These are phyloP conservation scores for Ceyx cyanopectus DNA, from an alignment of 2,113 vertebrate species.

Conservation along the genomic window DNA sequence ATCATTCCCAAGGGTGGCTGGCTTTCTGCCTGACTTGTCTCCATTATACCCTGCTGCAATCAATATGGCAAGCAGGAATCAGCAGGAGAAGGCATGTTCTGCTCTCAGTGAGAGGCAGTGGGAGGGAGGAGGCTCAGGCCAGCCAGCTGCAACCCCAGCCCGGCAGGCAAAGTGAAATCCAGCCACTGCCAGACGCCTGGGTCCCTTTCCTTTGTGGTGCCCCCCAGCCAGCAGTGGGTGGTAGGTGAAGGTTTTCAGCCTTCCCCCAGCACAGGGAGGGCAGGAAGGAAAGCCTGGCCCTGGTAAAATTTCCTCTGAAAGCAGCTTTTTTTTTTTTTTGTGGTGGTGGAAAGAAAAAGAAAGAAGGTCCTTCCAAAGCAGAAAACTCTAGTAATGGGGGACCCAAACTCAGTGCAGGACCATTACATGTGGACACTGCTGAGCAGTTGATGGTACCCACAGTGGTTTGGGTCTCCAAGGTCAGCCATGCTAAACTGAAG, in stretches of 20 bases:
- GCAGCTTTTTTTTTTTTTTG: too few species aligned
- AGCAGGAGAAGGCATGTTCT: conserved; percentile 63
- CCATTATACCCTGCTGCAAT: conserved; percentile 68
- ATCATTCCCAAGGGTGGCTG: conserved; percentile 63
- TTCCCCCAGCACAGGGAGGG: not conserved
- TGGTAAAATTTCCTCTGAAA: not conserved
- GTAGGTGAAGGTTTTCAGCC: not conserved
- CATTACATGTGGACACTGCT: rapidly evolving
- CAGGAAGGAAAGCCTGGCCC: not conserved
- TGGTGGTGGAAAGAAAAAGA: not conserved
- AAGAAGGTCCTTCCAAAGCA: not conserved
- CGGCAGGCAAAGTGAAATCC: conserved; percentile 8
- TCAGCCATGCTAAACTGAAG: not conserved
- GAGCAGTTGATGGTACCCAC: not conserved
- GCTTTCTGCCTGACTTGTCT: conserved; percentile 68
- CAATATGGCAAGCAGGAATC: conserved; percentile 65
- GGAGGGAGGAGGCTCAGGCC: conserved; percentile 42
- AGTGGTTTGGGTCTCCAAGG: not conserved
- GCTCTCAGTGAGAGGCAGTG: conserved; percentile 21
- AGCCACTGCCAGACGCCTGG: not conserved
- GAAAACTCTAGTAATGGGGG: not conserved
- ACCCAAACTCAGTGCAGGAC: not conserved
- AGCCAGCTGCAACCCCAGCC: conserved; percentile 58
- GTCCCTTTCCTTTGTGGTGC: not conserved
- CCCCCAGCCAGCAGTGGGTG: not conserved